A percentile compares a stretch with the other conserved stretches of the same genome.
Conservation (phyloP, 1,140 invertebrate species). For the Nomia melanderi region DNA sequence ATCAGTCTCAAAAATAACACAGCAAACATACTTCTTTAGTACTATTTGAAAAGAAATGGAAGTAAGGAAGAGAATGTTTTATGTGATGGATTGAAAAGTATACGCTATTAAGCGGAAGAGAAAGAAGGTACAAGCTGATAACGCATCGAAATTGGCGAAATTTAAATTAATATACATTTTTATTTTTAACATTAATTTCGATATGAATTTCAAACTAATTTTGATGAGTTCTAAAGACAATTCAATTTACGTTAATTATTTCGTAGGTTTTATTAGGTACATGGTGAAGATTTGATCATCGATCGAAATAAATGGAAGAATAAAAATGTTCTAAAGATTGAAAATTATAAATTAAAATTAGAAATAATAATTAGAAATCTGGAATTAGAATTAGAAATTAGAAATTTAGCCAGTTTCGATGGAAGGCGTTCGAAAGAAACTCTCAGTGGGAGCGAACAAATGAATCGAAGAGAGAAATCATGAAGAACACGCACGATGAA, state of each 20-base stretch:
- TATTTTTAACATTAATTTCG: no score
- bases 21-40: not conserved
- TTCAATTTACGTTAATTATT: no score
- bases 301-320: not conserved
- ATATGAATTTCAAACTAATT: no score
- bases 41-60: not conserved
- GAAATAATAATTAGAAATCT: no score
- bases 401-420: not conserved
- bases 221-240: no score
- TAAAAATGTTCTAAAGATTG: constrained; percentile 2
- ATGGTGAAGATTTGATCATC: no score
- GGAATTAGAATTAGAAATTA: no score
- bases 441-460: not conserved
- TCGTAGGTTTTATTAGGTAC: no score
- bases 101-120: not conserved
- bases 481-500: not conserved
- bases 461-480: not conserved
- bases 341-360: no score
- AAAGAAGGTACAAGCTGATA: not conserved
- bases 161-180: no score
- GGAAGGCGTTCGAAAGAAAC: not conserved
- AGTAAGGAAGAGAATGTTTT: not conserved
- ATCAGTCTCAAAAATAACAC: no score
- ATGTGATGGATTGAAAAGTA: not conserved
- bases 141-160: not conserved